Evolutionary conservation across 2,888 invertebrate species (phyloP).

Genomic region (Arenicola marina): DNA sequence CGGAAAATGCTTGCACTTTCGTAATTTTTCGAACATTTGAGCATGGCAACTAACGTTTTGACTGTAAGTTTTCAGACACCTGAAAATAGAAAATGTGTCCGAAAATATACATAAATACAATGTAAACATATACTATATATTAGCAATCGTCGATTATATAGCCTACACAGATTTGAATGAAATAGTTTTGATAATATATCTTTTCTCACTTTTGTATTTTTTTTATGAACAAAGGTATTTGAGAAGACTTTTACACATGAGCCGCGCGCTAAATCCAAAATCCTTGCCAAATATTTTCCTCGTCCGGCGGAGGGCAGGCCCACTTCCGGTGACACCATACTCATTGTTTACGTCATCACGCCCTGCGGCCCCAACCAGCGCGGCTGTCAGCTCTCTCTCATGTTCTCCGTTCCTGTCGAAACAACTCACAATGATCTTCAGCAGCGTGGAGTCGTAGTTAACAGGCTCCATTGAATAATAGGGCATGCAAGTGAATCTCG

Average conservation of each 20-base stretch:
- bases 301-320: background rate
- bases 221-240: slow-evolving; percentile 59
- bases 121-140: too few relatives aligned
- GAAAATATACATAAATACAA: too few relatives aligned
- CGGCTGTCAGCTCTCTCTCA: slow-evolving; percentile 66
- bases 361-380: slow-evolving; percentile 64
- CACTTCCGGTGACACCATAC: slow-evolving; percentile 4
- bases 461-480: background rate
- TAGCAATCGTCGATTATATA: too few relatives aligned
- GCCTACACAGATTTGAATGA: too few relatives aligned
- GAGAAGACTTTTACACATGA: slow-evolving; percentile 62
- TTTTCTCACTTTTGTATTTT: background rate
- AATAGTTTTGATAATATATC: too few relatives aligned
- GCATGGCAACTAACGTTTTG: too few relatives aligned
- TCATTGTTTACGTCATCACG: slow-evolving; percentile 62
- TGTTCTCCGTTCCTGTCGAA: slow-evolving; percentile 60
- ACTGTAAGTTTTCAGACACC: too few relatives aligned
- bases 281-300: slow-evolving; percentile 43
- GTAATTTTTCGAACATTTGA: too few relatives aligned
- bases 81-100: too few relatives aligned
- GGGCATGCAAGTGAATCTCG: too few relatives aligned
- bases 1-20: too few relatives aligned
- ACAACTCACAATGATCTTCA: slow-evolving; percentile 62
- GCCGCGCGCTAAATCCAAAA: slow-evolving; percentile 61
- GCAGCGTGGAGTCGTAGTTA: slow-evolving; percentile 65